Evolutionary conservation across 2,888 invertebrate species (phyloP).

Genomic region (Liodrosophila aerea): DNA sequence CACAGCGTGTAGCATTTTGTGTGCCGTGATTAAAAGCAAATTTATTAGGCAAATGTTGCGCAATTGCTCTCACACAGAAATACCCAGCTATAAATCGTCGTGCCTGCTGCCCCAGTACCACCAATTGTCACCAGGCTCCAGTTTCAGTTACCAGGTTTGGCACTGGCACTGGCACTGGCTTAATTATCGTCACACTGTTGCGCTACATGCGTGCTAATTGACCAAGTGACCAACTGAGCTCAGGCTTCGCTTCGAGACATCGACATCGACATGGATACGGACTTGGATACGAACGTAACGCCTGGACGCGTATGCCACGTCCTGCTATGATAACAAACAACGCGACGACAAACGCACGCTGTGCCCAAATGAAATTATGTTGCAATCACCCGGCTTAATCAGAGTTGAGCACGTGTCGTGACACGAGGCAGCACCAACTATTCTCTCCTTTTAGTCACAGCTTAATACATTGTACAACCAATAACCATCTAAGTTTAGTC

Average conservation of each 20-base stretch:
- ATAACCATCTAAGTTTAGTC: too few species aligned
- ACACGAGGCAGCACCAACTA: too few species aligned
- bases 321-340: slow-evolving; percentile 70
- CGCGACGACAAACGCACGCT: slow-evolving; percentile 74
- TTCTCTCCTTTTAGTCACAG: too few species aligned
- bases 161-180: slow-evolving; percentile 31
- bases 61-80: slow-evolving; percentile 42
- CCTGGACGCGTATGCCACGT: slow-evolving; percentile 36
- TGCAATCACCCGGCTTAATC: slow-evolving; percentile 50
- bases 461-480: too few species aligned
- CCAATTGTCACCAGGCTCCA: slow-evolving; percentile 66
- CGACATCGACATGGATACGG: slow-evolving; percentile 25
- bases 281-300: not conserved
- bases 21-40: slow-evolving; percentile 66
- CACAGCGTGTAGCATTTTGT: slow-evolving; percentile 70
- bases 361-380: slow-evolving; percentile 72
- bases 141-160: not conserved
- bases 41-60: slow-evolving; percentile 71
- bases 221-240: slow-evolving; percentile 55
- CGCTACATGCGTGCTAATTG: slow-evolving; percentile 79
- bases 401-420: slow-evolving; percentile 1
- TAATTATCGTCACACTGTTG: slow-evolving; percentile 71
- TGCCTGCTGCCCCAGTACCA: slow-evolving; percentile 18
- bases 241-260: slow-evolving; percentile 33
- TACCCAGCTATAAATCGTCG: slow-evolving; percentile 61